A percentile compares a stretch with the other conserved stretches of the same genome.
These are phyloP conservation scores for Charanyca ferruginea DNA, from an alignment of 2,888 invertebrate species.

Conservation along the genomic window DNA sequence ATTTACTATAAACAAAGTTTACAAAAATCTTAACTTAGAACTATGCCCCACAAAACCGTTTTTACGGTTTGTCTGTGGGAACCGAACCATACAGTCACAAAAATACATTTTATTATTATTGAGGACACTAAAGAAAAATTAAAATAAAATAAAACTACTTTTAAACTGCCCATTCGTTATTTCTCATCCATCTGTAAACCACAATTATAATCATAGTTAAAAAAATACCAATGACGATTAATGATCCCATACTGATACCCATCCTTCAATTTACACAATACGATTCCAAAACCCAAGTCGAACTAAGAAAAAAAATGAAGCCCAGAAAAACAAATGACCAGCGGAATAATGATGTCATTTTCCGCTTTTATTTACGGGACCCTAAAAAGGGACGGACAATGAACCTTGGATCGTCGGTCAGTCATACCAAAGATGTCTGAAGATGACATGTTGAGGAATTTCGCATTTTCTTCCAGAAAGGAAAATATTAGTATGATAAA, in stretches of 20 bases:
- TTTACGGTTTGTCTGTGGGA: too few species aligned
- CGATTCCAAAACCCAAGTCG: constrained; percentile 21
- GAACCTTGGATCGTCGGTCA: constrained; percentile 43
- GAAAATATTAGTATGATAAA: constrained; percentile 34
- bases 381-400: constrained; percentile 55
- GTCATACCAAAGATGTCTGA: constrained; percentile 55
- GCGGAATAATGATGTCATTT: constrained; percentile 44
- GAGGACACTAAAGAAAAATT: too few species aligned
- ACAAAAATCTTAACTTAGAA: too few species aligned
- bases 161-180: too few species aligned
- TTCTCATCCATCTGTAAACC: too few species aligned
- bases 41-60: too few species aligned
- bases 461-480: constrained; percentile 31
- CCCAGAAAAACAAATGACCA: constrained; percentile 49
- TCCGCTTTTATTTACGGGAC: constrained; percentile 48
- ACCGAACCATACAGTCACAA: too few species aligned
- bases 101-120: too few species aligned
- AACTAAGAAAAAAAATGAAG: constrained; percentile 25
- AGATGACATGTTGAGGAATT: constrained; percentile 58
- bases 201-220: too few species aligned
- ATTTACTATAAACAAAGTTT: too few species aligned
- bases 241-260: too few species aligned
- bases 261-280: constrained; percentile 6
- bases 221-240: constrained; percentile 7
- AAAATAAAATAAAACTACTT: too few species aligned